phyloP scores from a whole-genome alignment of 2,113 vertebrate species.

The Pterophyllum scalare region DNA sequence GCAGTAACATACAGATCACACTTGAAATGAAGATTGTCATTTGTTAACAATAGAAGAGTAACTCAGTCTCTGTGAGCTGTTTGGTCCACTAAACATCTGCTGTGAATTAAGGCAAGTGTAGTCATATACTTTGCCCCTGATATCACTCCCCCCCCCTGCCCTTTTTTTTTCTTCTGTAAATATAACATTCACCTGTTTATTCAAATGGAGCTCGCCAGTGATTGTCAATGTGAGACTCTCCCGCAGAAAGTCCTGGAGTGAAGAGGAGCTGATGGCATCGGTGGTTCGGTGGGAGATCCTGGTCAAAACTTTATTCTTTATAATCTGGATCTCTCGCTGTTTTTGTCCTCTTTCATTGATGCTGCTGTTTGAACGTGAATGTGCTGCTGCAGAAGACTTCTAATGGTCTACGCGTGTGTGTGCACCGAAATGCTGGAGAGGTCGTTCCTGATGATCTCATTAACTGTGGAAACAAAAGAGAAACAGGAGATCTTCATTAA shows the following conservation, averaged over 20 bases:
- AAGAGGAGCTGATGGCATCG: conserved; percentile 21
- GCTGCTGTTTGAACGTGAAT: conserved; percentile 12
- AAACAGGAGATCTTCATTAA: conserved; percentile 30
- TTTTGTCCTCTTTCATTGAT: conserved; percentile 33
- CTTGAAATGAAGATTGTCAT: conserved; percentile 65
- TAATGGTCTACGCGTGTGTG: conserved; percentile 74
- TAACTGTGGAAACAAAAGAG: conserved; percentile 88
- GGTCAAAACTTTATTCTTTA: conserved; percentile 56
- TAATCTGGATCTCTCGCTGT: conserved; percentile 47
- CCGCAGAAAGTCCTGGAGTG: conserved; percentile 41
- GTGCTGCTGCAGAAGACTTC: conserved; percentile 46
- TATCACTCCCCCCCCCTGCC: conserved; percentile 42
- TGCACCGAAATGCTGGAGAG: conserved; percentile 90
- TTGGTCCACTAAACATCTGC: conserved; percentile 75
- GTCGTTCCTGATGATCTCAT: conserved; percentile 97
- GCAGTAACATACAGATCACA: conserved; percentile 57
- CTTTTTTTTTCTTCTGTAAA: conserved; percentile 48
- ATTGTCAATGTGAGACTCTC: conserved; percentile 51
- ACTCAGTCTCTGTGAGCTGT: conserved; percentile 67
- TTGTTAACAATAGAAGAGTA: conserved; percentile 33
- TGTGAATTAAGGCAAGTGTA: conserved; percentile 79
- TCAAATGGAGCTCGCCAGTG: conserved; percentile 61
- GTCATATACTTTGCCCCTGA: conserved; percentile 63
- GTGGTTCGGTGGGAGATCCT: conserved; percentile 43
- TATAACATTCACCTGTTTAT: conserved; percentile 64